phyloP scores from a whole-genome alignment of 2,113 vertebrate genomes.

The Tetrax tetrax region DNA sequence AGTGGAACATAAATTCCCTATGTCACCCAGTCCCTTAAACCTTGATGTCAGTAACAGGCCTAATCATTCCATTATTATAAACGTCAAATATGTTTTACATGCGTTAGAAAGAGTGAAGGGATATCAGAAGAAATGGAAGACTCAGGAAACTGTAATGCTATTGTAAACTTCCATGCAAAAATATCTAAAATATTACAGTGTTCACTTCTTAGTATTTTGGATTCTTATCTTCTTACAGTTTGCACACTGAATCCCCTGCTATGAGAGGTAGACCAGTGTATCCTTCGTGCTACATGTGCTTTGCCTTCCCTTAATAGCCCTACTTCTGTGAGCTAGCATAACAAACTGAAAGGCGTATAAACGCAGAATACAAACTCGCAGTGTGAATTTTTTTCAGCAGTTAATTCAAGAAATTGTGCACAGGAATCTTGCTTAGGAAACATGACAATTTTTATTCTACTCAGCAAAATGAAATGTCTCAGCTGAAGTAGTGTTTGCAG shows the following conservation, averaged over 20 bases:
- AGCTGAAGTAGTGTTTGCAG: neutral
- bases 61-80: constrained; percentile 74
- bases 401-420: neutral
- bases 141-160: constrained; percentile 16
- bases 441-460: neutral
- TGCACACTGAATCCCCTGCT: neutral
- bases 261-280: neutral
- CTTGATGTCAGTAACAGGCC: constrained; percentile 70
- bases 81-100: constrained; percentile 68
- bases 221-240: neutral
- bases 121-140: constrained; percentile 43
- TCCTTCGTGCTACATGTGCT: neutral
- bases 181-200: neutral
- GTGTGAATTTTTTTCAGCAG: neutral
- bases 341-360: neutral
- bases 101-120: constrained; percentile 42
- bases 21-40: constrained; percentile 70
- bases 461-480: neutral
- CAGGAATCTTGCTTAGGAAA: neutral
- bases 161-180: neutral
- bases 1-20: constrained; percentile 71
- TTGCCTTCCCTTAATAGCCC: neutral
- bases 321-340: neutral
- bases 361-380: neutral
- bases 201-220: neutral